Conservation (phyloP, 2,888 invertebrate species). For the Lycaena phlaeas region DNA sequence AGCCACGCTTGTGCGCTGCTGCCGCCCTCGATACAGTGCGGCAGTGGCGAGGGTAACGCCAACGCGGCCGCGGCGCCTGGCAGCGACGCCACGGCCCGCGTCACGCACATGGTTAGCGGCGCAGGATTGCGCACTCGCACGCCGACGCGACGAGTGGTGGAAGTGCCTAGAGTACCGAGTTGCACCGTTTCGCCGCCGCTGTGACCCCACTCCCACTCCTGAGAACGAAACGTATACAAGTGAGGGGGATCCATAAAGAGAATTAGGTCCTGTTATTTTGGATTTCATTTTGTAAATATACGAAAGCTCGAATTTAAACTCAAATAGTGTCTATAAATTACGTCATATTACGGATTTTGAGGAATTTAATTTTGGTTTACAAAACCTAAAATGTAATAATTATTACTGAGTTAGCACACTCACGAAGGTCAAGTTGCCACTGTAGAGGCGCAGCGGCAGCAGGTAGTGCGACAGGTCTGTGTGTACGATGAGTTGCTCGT, state of each 20-base stretch:
- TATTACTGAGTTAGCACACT: no score
- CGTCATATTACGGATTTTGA: no score
- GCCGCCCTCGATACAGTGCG: slow-evolving; percentile 16
- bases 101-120: slow-evolving; percentile 34
- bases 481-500: slow-evolving; percentile 35
- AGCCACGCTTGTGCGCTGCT: slow-evolving; percentile 24
- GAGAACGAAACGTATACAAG: background rate
- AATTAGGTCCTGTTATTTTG: no score
- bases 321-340: no score
- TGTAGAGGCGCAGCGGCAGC: slow-evolving; percentile 59
- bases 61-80: slow-evolving; percentile 27
- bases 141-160: slow-evolving; percentile 77
- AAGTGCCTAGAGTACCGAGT: slow-evolving; percentile 77
- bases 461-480: slow-evolving; percentile 63
- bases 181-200: slow-evolving; percentile 15
- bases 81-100: slow-evolving; percentile 24
- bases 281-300: no score
- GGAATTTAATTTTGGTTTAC: no score
- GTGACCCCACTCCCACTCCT: slow-evolving; percentile 52
- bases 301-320: background rate
- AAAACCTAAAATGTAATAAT: background rate
- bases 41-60: slow-evolving; percentile 24
- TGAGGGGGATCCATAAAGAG: no score
- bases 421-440: slow-evolving; percentile 48
- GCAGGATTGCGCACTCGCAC: slow-evolving; percentile 50